phyloP scores from a whole-genome alignment of 2,113 vertebrate species.

The Aegypius monachus region DNA sequence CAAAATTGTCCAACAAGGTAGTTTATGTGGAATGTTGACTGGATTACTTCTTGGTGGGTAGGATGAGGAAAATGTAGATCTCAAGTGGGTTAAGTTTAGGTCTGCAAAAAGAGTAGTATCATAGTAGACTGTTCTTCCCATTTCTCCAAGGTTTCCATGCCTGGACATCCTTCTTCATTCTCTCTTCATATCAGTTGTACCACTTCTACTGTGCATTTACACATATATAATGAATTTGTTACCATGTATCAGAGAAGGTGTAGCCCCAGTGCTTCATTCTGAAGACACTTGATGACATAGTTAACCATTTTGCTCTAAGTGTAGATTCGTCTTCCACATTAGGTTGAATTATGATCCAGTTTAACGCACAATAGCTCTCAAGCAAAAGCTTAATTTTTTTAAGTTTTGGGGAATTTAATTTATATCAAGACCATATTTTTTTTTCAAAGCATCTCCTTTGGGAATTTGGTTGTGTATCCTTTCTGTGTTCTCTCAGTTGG shows the following conservation, averaged over 20 bases:
- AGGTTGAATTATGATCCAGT: neutral
- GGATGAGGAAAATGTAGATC: neutral
- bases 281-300: neutral
- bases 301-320: neutral
- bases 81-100: neutral
- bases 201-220: neutral
- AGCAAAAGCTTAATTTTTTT: neutral
- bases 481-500: neutral
- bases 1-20: neutral
- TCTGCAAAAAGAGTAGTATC: neutral
- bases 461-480: neutral
- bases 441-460: neutral
- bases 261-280: neutral
- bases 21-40: neutral
- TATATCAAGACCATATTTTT: neutral
- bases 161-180: neutral
- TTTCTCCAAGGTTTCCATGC: neutral
- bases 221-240: neutral
- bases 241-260: neutral
- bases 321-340: neutral
- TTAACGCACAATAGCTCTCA: neutral
- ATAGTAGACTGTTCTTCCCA: neutral
- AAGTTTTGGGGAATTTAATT: neutral
- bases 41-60: neutral
- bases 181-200: neutral